Percentiles rank a stretch among this genome's conserved stretches.
These are phyloP conservation scores for Drosophila burlai DNA, from an alignment of 1,140 invertebrate genomes.

Conservation along the genomic window DNA sequence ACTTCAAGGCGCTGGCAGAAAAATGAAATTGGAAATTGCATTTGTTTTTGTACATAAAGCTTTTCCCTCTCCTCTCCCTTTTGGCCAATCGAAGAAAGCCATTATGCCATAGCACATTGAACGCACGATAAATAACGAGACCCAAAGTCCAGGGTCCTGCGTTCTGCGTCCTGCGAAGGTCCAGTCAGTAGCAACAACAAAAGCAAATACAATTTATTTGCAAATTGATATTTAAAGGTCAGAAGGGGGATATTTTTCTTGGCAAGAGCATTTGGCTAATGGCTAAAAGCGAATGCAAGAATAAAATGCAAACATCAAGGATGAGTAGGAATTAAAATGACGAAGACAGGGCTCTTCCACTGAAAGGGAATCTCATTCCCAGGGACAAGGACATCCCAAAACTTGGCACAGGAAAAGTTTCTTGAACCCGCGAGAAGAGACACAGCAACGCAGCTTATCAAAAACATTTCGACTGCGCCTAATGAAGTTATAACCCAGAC, in stretches of 20 bases:
- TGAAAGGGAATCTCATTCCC: slow-evolving; percentile 58
- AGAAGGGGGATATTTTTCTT: slow-evolving; percentile 28
- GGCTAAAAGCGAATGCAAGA: slow-evolving; percentile 58
- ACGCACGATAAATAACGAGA: slow-evolving; percentile 67
- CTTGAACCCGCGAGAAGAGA: slow-evolving; percentile 25
- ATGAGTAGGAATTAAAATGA: slow-evolving; percentile 64
- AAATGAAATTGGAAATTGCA: slow-evolving; percentile 66
- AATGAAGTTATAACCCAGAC: slow-evolving; percentile 71
- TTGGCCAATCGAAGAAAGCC: slow-evolving; percentile 73
- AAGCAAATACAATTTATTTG: slow-evolving; percentile 79
- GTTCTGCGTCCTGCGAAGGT: slow-evolving; percentile 1
- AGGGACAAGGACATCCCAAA: slow-evolving; percentile 24
- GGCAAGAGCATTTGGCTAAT: slow-evolving; percentile 42
- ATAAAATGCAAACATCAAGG: slow-evolving; percentile 26
- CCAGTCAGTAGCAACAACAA: slow-evolving; percentile 33
- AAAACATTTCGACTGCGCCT: slow-evolving; percentile 53
- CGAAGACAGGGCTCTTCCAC: slow-evolving; percentile 9
- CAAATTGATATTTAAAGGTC: slow-evolving; percentile 83
- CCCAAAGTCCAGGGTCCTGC: slow-evolving; percentile 25
- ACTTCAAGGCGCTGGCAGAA: slow-evolving; percentile 53
- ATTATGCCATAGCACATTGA: slow-evolving; percentile 75
- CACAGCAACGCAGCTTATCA: slow-evolving; percentile 43
- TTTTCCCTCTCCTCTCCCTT: slow-evolving; percentile 12
- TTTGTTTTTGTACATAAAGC: slow-evolving; percentile 49
- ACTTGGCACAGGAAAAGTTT: slow-evolving; percentile 47